Evolutionary conservation across 2,888 invertebrate species (phyloP), one percentile per base, ranked within the genome.

Genomic region (Athetis lepigone): DNA sequence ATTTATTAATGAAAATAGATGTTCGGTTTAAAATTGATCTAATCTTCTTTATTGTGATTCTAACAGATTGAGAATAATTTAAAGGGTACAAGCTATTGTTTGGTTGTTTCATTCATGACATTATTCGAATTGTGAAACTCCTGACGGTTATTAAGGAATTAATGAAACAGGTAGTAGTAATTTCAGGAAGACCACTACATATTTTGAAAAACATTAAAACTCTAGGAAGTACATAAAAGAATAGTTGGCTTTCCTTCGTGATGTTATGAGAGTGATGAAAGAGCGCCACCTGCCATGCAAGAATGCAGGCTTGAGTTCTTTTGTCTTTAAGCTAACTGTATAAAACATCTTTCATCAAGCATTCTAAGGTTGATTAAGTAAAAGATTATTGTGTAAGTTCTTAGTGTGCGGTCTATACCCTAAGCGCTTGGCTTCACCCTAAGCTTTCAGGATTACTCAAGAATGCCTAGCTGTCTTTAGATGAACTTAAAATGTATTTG

Each of bases 391-490:
- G 50, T 68, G 59, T 49, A 29, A 39, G 57, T 47, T 23, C 73
- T 55, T 36, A 13, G 29, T 73, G 57, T 75, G 75, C 49, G 66
- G 70, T 61, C 66, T 67, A 18, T 33, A 61, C 49, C 56, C 25
- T 52, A 56, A 64, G 58, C 63, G 58, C 57, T 36, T 33, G 58
- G 37, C 49, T 64, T 55, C 47, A 43, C 42, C 58, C 45, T 21
- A 29, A 52, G 58, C 58, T 66, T 63, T 51, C 49, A 36, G 58
- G 63, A 60, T 73, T 75, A 66, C 58, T 29, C 33, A 56, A 58
- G 49, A 63, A 50, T 59, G 49, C 60, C 39, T 19, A 58, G 60
- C 57, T 66, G 70, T 58, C 66, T 52, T 42, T 21, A 46, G 45
- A 52, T 63, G 40, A 49, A 36, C 57, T 33, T 62, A 51, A 72